Percentiles rank a stretch among this genome's conserved stretches.
These are phyloP conservation scores for Hypselothyrea guttata DNA, from an alignment of 2,888 invertebrate genomes.

Conservation along the genomic window DNA sequence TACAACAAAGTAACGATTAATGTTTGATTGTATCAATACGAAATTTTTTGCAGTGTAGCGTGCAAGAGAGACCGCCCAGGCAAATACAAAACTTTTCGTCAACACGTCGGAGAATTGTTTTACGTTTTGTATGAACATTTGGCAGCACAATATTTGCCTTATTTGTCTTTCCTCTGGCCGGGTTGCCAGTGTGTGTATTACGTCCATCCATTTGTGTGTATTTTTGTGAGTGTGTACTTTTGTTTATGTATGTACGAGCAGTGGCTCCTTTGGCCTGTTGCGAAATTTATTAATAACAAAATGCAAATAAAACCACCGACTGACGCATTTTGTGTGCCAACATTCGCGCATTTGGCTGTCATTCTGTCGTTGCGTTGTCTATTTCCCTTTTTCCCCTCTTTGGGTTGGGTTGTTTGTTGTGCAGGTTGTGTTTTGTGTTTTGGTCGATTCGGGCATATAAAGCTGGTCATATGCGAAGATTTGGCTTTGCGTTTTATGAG, in stretches of 20 bases:
- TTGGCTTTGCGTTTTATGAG: slow-evolving; percentile 45
- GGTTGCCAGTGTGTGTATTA: background rate
- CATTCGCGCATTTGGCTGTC: slow-evolving; percentile 18
- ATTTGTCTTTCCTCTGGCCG: background rate
- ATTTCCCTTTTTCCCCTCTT: background rate
- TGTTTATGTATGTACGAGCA: slow-evolving; percentile 28
- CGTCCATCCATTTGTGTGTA: background rate
- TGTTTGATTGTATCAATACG: background rate
- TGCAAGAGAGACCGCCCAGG: slow-evolving; percentile 24
- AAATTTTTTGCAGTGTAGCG: slow-evolving; percentile 3
- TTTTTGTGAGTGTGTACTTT: slow-evolving; percentile 3
- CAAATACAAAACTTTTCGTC: slow-evolving; percentile 46
- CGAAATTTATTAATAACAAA: slow-evolving; percentile 71
- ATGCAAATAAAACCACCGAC: slow-evolving; percentile 61
- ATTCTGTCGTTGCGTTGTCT: background rate
- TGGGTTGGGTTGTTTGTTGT: slow-evolving; percentile 3
- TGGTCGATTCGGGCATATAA: background rate
- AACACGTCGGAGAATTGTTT: slow-evolving; percentile 52
- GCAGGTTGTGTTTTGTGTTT: background rate
- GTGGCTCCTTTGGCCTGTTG: slow-evolving; percentile 45
- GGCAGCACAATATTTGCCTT: slow-evolving; percentile 19
- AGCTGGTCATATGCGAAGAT: slow-evolving; percentile 23
- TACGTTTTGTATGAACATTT: slow-evolving; percentile 18
- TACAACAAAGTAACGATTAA: too few relatives aligned
- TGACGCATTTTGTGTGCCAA: slow-evolving; percentile 33